Conservation (phyloP, 1,140 invertebrate genomes). For the Cepaea nemoralis region DNA sequence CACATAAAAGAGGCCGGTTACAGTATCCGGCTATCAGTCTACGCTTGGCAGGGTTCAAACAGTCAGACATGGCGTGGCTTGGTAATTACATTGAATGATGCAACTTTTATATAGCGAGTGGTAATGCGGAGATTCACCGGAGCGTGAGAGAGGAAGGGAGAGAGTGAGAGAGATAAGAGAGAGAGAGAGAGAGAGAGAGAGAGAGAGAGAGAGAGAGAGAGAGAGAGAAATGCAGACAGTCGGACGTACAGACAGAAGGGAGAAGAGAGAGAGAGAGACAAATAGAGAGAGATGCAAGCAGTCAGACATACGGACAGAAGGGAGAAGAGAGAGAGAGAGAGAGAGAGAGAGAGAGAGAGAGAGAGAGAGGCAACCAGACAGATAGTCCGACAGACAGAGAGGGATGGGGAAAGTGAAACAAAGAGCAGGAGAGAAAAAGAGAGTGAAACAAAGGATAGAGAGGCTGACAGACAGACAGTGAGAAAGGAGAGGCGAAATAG, state of each 20-base stretch:
- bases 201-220: too few species aligned
- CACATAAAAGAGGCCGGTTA: too few species aligned
- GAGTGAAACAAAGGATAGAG: not conserved
- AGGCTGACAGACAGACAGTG: not conserved
- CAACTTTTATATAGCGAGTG: too few species aligned
- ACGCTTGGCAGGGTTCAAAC: too few species aligned
- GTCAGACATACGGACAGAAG: not conserved
- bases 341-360: constrained; percentile 22
- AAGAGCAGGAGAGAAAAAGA: not conserved
- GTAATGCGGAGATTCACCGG: too few species aligned
- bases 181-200: too few species aligned
- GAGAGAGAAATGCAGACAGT: not conserved
- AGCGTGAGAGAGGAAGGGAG: too few species aligned
- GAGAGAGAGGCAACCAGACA: not conserved
- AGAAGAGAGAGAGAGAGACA: constrained; percentile 31
- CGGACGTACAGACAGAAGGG: not conserved
- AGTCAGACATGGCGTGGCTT: too few species aligned
- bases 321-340: constrained; percentile 27
- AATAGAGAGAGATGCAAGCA: constrained; percentile 18
- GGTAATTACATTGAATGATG: too few species aligned
- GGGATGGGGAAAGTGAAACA: not conserved
- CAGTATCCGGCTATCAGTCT: too few species aligned
- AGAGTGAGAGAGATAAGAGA: too few species aligned
- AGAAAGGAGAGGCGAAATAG: not conserved
- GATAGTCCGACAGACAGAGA: not conserved